Evolutionary conservation across 1,140 invertebrate species (phyloP).

Genomic region (Mactra quadrangularis): DNA sequence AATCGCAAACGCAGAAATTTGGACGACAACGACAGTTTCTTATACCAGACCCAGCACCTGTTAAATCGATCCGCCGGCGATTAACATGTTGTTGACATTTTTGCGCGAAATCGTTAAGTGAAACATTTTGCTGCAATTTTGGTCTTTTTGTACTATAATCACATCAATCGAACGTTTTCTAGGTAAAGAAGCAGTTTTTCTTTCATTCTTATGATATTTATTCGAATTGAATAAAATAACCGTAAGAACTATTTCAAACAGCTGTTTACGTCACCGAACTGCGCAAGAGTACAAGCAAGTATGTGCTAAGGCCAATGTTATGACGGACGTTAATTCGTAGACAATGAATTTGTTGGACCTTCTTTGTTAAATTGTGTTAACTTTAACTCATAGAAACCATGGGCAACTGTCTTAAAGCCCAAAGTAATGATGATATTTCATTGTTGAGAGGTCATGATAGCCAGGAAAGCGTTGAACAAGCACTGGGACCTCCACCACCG

Average conservation of each 20-base stretch:
- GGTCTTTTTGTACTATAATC: too few relatives aligned
- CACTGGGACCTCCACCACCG: constrained; percentile 83
- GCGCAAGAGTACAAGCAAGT: background rate
- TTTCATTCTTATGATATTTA: too few relatives aligned
- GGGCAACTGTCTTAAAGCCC: constrained; percentile 84
- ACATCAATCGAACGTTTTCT: too few relatives aligned
- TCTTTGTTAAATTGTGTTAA: constrained; percentile 14
- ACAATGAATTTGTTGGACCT: background rate
- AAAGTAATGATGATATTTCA: constrained; percentile 83
- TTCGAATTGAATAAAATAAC: too few relatives aligned
- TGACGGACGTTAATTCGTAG: constrained; percentile 45
- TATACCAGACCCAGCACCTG: constrained; percentile 18
- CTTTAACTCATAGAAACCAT: constrained; percentile 66
- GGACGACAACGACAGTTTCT: too few relatives aligned
- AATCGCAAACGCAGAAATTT: too few relatives aligned
- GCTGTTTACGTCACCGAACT: constrained; percentile 37
- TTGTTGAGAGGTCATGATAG: constrained; percentile 80
- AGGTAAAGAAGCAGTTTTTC: too few relatives aligned
- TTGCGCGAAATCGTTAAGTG: background rate
- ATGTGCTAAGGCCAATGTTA: constrained; percentile 61
- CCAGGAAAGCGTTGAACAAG: constrained; percentile 72
- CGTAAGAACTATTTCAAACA: constrained; percentile 27
- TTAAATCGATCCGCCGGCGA: constrained; percentile 22
- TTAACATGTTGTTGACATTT: constrained; percentile 38
- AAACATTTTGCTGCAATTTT: too few relatives aligned